These are phyloP conservation scores for Bicyclus anynana DNA, from an alignment of 1,140 invertebrate species.

Conservation along the genomic window DNA sequence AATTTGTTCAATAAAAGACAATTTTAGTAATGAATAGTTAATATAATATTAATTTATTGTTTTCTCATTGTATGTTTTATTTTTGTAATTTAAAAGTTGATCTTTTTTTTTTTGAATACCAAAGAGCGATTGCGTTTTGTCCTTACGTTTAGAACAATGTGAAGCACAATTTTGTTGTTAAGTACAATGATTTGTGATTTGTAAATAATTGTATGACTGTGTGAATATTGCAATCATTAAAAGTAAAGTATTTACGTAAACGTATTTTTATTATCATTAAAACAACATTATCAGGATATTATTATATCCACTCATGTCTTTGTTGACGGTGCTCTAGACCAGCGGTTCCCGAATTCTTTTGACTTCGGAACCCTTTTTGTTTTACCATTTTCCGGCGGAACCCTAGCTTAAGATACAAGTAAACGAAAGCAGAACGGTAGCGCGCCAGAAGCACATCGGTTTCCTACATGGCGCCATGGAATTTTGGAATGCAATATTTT, in stretches of 20 bases:
- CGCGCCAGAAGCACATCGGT: too few relatives aligned
- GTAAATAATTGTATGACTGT: slow-evolving; percentile 72
- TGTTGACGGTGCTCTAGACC: too few relatives aligned
- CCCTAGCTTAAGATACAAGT: too few relatives aligned
- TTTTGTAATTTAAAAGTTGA: slow-evolving; percentile 17
- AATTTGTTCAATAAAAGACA: slow-evolving; percentile 46
- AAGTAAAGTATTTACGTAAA: slow-evolving; percentile 65
- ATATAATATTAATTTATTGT: slow-evolving; percentile 33
- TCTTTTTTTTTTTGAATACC: slow-evolving; percentile 32
- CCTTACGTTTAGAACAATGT: slow-evolving; percentile 38
- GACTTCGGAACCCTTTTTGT: too few relatives aligned
- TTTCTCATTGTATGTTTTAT: slow-evolving; percentile 42
- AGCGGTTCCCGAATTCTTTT: too few relatives aligned
- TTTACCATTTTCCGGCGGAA: too few relatives aligned
- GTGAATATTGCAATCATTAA: slow-evolving; percentile 74
- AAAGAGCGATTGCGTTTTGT: slow-evolving; percentile 46
- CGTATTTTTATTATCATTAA: slow-evolving; percentile 14
- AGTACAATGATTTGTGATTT: slow-evolving; percentile 63
- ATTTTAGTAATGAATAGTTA: slow-evolving; percentile 26
- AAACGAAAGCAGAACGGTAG: too few relatives aligned
- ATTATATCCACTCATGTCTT: too few relatives aligned
- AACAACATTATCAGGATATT: too few relatives aligned
- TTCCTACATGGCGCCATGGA: too few relatives aligned
- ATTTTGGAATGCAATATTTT: too few relatives aligned
- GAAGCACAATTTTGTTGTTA: slow-evolving; percentile 74